Evolutionary conservation across 2,797 vertebrate genomes (phyloP), one percentile per base, ranked within the genome.

Genomic region (Leptoclinus maculatus): DNA sequence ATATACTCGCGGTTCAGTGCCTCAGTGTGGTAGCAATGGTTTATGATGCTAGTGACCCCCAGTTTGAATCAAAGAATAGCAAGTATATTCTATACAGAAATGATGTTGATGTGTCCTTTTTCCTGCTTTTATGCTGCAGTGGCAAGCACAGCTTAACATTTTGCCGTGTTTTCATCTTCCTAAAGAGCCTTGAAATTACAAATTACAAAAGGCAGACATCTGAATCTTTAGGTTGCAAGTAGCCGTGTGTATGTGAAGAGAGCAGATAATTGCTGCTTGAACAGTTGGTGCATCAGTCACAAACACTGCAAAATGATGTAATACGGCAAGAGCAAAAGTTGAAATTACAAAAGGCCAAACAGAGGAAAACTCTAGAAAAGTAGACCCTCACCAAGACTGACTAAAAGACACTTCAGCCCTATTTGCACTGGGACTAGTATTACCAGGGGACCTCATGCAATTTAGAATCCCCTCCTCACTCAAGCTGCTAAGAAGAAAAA

Each of bases 211-310:
- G 59, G 58, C 76, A 76, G 67, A 58, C 17, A 66, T 11, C 65
- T 43, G 56, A 72, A 53, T 79, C 70, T 78, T 89, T 65, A 70
- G 51, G 43, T 39, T 74, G 57, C 25, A 77, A 60, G 59, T 32
- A 43, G 32, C 13, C 16, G 47, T 41, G 58, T 66, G 53, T 72
- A 16, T 74, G 38, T 63, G 57, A 43, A 60, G 66, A 78, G 51
- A 68, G 29, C 51, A 47, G 43, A 72, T 78, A 78, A 83, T 63
- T 83, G 79, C 63, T 65, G 34, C 62, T 77, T 36, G 10, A 79
- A 63, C 39, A 23, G n/a, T 56, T 64, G 49, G 23, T 60, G 67
- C 54, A 49, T 79, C 27, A 64, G 25, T 38, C 7, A 19, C 62
- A 78, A 71, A 84, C 59, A 23, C 43, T 59, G 73, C 63, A 74